Conservation (phyloP, 2,888 invertebrate genomes). For the Seladonia tumulorum region DNA sequence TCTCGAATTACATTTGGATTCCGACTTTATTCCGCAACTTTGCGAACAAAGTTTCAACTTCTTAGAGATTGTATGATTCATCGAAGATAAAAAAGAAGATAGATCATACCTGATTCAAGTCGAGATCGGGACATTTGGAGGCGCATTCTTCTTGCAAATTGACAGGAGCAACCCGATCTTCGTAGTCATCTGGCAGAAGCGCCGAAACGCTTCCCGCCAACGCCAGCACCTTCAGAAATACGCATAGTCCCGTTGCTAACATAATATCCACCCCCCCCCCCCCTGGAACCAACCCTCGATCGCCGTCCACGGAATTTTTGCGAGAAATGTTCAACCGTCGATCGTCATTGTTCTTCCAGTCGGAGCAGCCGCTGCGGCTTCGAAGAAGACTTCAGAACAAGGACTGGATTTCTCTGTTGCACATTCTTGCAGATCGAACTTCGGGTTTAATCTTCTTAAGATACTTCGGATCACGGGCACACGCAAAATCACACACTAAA, state of each 20-base stretch:
- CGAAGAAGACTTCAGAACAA: neutral
- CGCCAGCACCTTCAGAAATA: conserved; percentile 76
- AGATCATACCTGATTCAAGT: conserved; percentile 78
- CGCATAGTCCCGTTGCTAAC: conserved; percentile 79
- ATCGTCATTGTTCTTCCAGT: conserved; percentile 59
- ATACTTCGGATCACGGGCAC: conserved; percentile 25
- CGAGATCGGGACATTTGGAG: conserved; percentile 79
- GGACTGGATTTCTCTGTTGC: conserved; percentile 16
- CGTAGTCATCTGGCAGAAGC: conserved; percentile 77
- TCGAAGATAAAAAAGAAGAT: neutral
- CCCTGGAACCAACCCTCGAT: conserved; percentile 49
- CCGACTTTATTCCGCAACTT: neutral
- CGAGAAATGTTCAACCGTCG: conserved; percentile 38
- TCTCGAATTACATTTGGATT: neutral
- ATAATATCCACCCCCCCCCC: conserved; percentile 75
- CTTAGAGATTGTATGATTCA: neutral
- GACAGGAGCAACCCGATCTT: conserved; percentile 69
- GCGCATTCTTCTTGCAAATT: conserved; percentile 80
- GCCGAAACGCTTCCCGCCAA: conserved; percentile 74
- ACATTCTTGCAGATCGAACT: conserved; percentile 51
- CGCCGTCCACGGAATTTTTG: conserved; percentile 48
- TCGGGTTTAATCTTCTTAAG: neutral
- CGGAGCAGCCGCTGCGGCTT: conserved; percentile 24
- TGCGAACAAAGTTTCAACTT: neutral
- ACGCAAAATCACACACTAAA: conserved; percentile 29